Percentiles rank a stretch among this genome's conserved stretches.
Evolutionary conservation across 2,113 vertebrate genomes (phyloP).

Genomic region (Tylochromis polylepis): DNA sequence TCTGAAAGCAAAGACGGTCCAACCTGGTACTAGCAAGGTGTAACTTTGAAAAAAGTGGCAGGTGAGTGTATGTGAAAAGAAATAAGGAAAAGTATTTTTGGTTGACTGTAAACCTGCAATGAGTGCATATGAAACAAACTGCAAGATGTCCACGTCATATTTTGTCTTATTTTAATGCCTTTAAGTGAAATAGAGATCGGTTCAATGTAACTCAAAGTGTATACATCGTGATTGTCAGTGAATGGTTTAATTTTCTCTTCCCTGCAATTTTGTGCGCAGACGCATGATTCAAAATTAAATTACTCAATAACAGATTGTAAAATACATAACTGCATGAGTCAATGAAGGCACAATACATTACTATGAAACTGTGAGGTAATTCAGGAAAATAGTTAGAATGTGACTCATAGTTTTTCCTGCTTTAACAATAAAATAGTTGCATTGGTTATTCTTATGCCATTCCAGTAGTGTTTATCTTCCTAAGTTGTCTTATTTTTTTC

Average conservation of each 20-base stretch:
- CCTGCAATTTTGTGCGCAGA: neutral
- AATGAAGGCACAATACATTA: neutral
- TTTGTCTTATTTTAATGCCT: neutral
- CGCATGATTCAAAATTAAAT: neutral
- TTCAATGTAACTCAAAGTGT: neutral
- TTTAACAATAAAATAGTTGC: neutral
- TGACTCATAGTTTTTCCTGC: accelerated
- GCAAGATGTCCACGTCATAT: neutral
- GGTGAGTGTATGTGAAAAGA: accelerated
- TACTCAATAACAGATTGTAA: neutral
- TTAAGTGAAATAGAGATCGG: neutral
- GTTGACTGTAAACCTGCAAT: neutral
- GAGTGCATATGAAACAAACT: neutral
- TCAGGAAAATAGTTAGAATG: neutral
- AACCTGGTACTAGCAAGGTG: neutral
- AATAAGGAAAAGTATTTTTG: neutral
- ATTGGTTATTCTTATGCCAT: neutral
- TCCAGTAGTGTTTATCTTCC: neutral
- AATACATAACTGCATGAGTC: neutral
- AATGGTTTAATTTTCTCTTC: neutral
- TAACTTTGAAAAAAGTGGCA: neutral
- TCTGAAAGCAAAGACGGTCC: neutral
- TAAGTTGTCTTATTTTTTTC: accelerated
- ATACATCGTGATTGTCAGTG: neutral
- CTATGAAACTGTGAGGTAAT: neutral